A percentile compares a stretch with the other conserved stretches of the same genome.
Evolutionary conservation across 35 echinoderm and acorn worm species (phyloP).

Genomic region (Ptychodera flava): DNA sequence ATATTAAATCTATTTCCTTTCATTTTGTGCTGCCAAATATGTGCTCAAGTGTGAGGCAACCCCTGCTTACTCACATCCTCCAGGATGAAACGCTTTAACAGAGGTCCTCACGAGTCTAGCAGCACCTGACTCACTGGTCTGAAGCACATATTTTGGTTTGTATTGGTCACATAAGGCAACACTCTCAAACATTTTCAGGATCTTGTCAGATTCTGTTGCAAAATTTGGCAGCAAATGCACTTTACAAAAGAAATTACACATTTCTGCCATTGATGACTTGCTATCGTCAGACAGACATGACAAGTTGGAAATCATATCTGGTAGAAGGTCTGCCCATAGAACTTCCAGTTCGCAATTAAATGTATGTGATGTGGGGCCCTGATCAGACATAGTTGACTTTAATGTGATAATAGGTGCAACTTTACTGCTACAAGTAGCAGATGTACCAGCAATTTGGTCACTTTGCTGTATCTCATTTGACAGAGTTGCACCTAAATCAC

Average conservation of each 20-base stretch:
- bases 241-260: neutral
- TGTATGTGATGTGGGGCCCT: neutral
- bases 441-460: neutral
- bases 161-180: neutral
- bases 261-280: neutral
- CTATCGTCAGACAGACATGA: neutral
- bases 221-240: neutral
- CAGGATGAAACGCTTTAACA: neutral
- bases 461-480: neutral
- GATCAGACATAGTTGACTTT: neutral
- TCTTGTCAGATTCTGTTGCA: too few species aligned
- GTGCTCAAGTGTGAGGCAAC: neutral
- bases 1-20: neutral
- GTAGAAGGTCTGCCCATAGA: neutral
- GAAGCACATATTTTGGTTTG: neutral
- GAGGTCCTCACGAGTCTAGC: neutral
- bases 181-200: neutral
- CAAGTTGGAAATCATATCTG: neutral
- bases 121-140: neutral
- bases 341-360: neutral
- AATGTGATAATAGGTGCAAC: neutral
- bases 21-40: neutral
- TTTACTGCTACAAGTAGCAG: neutral
- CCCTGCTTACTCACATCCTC: neutral
- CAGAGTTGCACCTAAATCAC: neutral